Conservation (phyloP, 2,797 vertebrate species). For the Propithecus deckenii region DNA sequence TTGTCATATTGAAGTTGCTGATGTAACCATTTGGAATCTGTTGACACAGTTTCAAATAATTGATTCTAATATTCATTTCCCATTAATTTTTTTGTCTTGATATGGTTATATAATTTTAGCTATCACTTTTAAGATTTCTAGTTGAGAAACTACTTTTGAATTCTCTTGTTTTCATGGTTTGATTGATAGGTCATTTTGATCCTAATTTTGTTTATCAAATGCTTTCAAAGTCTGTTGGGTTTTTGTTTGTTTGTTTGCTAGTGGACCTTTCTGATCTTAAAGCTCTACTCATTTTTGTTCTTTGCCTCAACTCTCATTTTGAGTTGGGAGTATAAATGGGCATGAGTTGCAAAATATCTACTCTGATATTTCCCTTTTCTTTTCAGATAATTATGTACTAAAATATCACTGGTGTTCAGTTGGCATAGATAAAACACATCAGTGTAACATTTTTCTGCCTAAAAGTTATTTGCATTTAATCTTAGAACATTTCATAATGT, state of each 20-base stretch:
- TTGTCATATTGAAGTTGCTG: neutral
- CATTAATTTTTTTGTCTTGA: neutral
- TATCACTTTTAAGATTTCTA: slow-evolving; percentile 15
- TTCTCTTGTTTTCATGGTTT: neutral
- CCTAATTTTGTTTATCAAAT: slow-evolving; percentile 16
- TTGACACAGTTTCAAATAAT: neutral
- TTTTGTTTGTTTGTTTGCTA: neutral
- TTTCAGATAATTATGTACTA: neutral
- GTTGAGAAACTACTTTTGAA: neutral
- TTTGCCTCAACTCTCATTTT: neutral
- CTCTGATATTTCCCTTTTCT: neutral
- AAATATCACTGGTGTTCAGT: neutral
- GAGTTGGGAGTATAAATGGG: neutral
- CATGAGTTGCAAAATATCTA: neutral
- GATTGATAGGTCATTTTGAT: neutral
- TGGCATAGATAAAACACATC: neutral
- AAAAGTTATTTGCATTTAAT: slow-evolving; percentile 40
- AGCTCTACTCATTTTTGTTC: slow-evolving; percentile 7
- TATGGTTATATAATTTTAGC: neutral
- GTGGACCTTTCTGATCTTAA: neutral
- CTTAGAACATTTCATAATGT: slow-evolving; percentile 51
- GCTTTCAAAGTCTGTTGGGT: neutral
- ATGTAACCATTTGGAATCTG: neutral
- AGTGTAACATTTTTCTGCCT: slow-evolving; percentile 11
- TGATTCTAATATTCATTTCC: neutral